Percentiles rank a stretch among this genome's conserved stretches.
Evolutionary conservation across 2,888 invertebrate genomes (phyloP).

Genomic region (Furcula furcula): DNA sequence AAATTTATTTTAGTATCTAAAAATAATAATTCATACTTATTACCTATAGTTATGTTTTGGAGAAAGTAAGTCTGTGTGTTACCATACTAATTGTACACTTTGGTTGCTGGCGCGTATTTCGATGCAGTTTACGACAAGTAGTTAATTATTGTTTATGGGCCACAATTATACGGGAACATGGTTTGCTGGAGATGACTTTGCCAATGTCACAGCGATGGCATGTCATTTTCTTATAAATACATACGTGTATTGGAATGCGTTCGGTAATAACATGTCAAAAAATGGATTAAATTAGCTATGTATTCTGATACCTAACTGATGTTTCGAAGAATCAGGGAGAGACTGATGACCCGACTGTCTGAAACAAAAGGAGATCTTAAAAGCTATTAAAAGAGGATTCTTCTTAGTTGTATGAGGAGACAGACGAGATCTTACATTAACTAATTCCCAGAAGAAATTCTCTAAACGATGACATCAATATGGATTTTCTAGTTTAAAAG

Average conservation of each 20-base stretch:
- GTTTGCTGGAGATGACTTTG: slow-evolving; percentile 13
- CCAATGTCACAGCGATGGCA: background rate
- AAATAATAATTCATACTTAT: too few species aligned
- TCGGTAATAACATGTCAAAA: background rate
- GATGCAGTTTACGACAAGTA: slow-evolving; percentile 44
- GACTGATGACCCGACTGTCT: too few species aligned
- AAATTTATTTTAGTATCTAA: too few species aligned
- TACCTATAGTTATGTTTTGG: slow-evolving; percentile 4
- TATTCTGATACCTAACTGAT: too few species aligned
- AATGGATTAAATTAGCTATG: slow-evolving; percentile 11
- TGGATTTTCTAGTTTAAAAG: too few species aligned
- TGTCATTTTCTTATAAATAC: background rate
- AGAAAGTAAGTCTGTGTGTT: slow-evolving; percentile 13
- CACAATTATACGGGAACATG: slow-evolving; percentile 32
- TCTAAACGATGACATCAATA: too few species aligned
- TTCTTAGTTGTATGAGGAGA: too few species aligned
- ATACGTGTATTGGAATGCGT: background rate
- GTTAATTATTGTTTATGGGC: slow-evolving; percentile 48
- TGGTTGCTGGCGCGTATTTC: slow-evolving; percentile 25
- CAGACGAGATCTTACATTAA: too few species aligned
- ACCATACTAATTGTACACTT: slow-evolving; percentile 12
- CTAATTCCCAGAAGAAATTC: too few species aligned
- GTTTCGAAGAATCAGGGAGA: too few species aligned
- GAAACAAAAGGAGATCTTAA: too few species aligned
- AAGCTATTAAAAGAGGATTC: too few species aligned